Evolutionary conservation across 2,113 vertebrate genomes (phyloP), one percentile per base, ranked within the genome.

Genomic region (Meleagris gallopavo): DNA sequence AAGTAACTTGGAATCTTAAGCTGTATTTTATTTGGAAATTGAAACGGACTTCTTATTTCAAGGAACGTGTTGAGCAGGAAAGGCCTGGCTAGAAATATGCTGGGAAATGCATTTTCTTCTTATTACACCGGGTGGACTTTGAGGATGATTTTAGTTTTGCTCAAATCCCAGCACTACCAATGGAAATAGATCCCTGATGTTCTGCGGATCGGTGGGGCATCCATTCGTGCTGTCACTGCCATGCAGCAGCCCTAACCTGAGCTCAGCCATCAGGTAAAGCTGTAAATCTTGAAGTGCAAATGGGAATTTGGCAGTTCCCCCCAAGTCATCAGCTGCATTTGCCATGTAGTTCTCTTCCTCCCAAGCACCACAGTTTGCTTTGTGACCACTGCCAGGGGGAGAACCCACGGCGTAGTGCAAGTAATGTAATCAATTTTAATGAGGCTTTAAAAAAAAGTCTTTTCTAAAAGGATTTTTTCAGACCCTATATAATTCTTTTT

Each of bases 351-450:
- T 29, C 70, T 57, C 57, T 73, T 19, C 43, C 27, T 79, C 55
- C 45, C n/a, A 66, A 41, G 27, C 54, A 27, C 18, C 11, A 1
- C 4, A 1, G 1, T 25, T 46, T 45, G 3, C 45, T 32, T 74
- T 60, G 50, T 83, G 60, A 46, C 45, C 11, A 5, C 19, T 48
- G 48, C 83, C 38, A 0, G 0, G 41, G 69, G 81, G 64, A 76
- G 36, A 5, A 1, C 70, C 24, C 25, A 11, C 36, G 11, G 40
- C 0, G 0, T 30, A 19, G 20, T 62, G 10, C 25, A 77, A 83
- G 20, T 19, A 30, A 19, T 36, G 8, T n/a, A 61, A 41, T 58
- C 79, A 79, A 70, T n/a, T n/a, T 24, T 69, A 46, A 71, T 25
- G 36, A 21, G 43, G 22, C 62, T 89, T 70, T 61, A 9, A 22